phyloP scores from a whole-genome alignment of 2,888 invertebrate genomes.

The Eupsilia transversa region DNA sequence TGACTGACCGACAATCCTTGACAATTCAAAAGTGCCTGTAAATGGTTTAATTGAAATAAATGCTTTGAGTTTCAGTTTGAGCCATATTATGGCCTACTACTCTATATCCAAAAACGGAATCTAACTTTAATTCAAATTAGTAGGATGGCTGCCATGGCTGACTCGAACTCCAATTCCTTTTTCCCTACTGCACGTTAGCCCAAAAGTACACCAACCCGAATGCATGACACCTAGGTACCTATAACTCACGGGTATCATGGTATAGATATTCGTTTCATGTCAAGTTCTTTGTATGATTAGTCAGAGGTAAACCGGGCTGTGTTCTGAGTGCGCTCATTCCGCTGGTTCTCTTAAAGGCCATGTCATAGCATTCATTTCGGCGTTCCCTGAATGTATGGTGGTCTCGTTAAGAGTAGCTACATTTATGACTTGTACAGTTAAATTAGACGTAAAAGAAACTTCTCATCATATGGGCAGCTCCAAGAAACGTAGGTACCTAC shows the following conservation, averaged over 20 bases:
- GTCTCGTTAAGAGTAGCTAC: background rate
- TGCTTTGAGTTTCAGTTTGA: no score
- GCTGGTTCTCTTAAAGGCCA: background rate
- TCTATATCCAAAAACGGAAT: background rate
- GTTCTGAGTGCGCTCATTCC: no score
- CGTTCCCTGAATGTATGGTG: no score
- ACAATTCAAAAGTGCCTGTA: no score
- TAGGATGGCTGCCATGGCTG: no score
- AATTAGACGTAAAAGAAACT: slow-evolving; percentile 40
- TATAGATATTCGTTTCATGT: background rate
- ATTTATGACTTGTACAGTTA: slow-evolving; percentile 20
- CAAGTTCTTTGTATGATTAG: background rate
- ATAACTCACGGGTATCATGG: background rate
- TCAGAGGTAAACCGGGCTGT: background rate
- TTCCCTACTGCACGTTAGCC: background rate
- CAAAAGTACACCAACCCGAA: background rate
- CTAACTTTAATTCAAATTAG: background rate
- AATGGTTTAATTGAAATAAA: no score
- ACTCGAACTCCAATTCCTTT: background rate
- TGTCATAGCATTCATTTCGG: background rate
- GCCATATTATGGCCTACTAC: no score
- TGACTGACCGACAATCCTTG: no score
- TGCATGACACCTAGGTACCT: no score
- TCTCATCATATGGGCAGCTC: slow-evolving; percentile 27
- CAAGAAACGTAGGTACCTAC: slow-evolving; percentile 35